phyloP scores from a whole-genome alignment of 2,888 invertebrate species.

The Andrena marginata region DNA sequence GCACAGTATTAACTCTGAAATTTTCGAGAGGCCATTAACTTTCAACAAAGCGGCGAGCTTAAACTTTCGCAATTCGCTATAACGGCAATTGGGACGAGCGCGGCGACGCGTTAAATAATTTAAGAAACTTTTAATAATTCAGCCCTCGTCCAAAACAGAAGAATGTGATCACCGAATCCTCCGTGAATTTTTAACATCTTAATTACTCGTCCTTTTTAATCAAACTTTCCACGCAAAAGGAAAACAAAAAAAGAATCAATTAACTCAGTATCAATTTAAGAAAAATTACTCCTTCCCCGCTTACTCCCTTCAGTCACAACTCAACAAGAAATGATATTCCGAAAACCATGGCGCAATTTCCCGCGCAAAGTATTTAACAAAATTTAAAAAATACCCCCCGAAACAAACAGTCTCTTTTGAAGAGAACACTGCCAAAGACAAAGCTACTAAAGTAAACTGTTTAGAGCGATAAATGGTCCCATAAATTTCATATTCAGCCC shows the following conservation, averaged over 20 bases:
- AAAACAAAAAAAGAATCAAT: not conserved
- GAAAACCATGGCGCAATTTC: not conserved
- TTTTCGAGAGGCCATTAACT: not conserved
- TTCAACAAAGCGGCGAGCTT: not conserved
- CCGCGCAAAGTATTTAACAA: not conserved
- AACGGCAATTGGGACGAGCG: not conserved
- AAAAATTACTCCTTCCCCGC: not conserved
- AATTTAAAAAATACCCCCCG: too few relatives aligned
- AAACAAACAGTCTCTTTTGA: not conserved
- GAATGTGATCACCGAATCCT: not conserved
- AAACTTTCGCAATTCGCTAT: not conserved
- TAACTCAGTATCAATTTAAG: not conserved
- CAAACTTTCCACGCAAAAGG: not conserved
- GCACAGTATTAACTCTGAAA: not conserved
- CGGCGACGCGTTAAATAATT: slow-evolving; percentile 17
- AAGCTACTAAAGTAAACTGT: not conserved
- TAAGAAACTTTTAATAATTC: slow-evolving; percentile 8
- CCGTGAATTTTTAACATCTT: not conserved
- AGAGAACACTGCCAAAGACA: not conserved
- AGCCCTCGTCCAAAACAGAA: not conserved
- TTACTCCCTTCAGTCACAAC: not conserved
- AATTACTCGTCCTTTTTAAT: not conserved
- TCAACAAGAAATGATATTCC: not conserved
- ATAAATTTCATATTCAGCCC: not conserved
- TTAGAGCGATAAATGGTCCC: not conserved